Evolutionary conservation across 2,113 vertebrate genomes (phyloP).

Genomic region (Paralichthys olivaceus): DNA sequence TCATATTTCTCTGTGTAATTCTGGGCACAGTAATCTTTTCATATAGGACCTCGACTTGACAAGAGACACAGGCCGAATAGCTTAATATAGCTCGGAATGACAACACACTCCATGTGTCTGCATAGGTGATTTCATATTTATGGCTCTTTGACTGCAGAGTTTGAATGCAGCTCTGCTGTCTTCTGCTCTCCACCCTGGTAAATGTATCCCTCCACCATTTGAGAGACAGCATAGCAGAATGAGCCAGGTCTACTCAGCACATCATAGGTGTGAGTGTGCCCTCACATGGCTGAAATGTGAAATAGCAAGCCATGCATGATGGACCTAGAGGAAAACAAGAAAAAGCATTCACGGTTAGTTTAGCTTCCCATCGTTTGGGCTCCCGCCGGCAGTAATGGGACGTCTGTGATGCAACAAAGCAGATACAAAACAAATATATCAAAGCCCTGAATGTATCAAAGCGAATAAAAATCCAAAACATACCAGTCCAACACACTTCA

Average conservation of each 20-base stretch:
- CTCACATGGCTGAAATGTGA: slow-evolving; percentile 65
- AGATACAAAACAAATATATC: slow-evolving; percentile 51
- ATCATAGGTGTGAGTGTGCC: slow-evolving; percentile 68
- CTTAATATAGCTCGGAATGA: slow-evolving; percentile 4
- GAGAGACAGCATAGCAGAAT: slow-evolving; percentile 29
- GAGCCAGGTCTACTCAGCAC: slow-evolving; percentile 14
- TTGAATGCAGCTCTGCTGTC: slow-evolving; percentile 35
- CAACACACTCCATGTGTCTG: not conserved
- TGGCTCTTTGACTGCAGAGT: slow-evolving; percentile 14
- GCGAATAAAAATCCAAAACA: slow-evolving; percentile 48
- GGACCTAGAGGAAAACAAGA: not conserved
- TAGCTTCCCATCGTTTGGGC: slow-evolving; percentile 39
- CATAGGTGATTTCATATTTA: slow-evolving; percentile 11
- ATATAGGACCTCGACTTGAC: not conserved
- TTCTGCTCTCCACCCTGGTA: slow-evolving; percentile 30
- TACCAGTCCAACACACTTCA: slow-evolving; percentile 48
- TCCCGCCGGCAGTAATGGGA: slow-evolving; percentile 34
- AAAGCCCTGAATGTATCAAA: slow-evolving; percentile 33
- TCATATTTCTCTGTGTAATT: slow-evolving; percentile 45
- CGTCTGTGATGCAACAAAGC: slow-evolving; percentile 40
- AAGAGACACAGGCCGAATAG: not conserved
- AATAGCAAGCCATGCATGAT: slow-evolving; percentile 35
- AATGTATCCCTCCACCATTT: slow-evolving; percentile 65
- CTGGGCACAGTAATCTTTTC: not conserved
- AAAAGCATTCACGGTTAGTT: slow-evolving; percentile 44